A percentile compares a stretch with the other conserved stretches of the same genome.
phyloP scores from a whole-genome alignment of 1,140 invertebrate species.

The Thaumetopoea pityocampa region DNA sequence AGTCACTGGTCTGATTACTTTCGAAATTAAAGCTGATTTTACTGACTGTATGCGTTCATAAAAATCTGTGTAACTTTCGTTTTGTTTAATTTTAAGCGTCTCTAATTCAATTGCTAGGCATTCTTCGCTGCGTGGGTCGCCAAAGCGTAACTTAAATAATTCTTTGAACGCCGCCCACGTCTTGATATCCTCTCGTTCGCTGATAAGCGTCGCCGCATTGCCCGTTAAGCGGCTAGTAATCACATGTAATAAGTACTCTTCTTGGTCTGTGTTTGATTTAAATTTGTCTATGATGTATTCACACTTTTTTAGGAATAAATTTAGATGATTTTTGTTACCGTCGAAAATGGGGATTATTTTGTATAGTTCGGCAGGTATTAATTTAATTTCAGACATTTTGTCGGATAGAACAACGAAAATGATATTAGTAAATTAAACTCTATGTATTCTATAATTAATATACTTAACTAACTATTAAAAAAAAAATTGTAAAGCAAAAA shows the following conservation, averaged over 20 bases:
- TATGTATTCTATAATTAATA: no score
- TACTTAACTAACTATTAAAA: no score
- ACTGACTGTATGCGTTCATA: conserved; percentile 22
- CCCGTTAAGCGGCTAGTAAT: conserved; percentile 19
- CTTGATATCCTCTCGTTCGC: conserved; percentile 17
- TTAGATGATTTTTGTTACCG: conserved; percentile 10
- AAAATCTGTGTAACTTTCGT: conserved; percentile 21
- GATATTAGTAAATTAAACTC: no score
- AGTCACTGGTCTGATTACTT: no score
- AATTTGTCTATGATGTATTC: conserved; percentile 22
- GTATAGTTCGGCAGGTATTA: no score
- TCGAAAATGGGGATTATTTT: conserved; percentile 9
- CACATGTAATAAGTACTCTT: conserved; percentile 20
- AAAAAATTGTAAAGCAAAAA: no score
- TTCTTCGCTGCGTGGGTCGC: conserved; percentile 18
- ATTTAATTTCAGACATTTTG: no score
- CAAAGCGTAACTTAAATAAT: conserved; percentile 16
- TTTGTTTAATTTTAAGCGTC: conserved; percentile 9
- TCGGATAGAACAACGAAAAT: no score
- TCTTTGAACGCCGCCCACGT: conserved; percentile 14
- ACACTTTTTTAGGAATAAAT: conserved; percentile 21
- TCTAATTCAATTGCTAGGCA: conserved; percentile 24
- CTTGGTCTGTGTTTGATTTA: conserved; percentile 12
- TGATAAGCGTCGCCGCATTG: conserved; percentile 21
- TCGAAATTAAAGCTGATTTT: conserved; percentile 16